Evolutionary conservation across 2,888 invertebrate species (phyloP).

Genomic region (Parthenolecanium corni): DNA sequence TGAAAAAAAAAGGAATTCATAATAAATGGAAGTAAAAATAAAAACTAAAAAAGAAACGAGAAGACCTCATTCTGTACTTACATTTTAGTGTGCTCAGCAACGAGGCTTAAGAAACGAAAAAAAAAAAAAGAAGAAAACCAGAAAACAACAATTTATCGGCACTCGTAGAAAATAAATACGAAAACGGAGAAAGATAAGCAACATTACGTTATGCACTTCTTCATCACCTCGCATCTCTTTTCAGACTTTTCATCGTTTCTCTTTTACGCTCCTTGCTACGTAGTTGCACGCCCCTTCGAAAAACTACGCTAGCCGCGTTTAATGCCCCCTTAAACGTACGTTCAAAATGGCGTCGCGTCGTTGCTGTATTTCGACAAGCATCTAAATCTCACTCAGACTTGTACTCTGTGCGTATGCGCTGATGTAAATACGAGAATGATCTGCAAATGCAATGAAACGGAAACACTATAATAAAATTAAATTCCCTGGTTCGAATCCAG

Average conservation of each 20-base stretch:
- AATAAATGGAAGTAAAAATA: slow-evolving; percentile 26
- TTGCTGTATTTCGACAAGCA: too few relatives aligned
- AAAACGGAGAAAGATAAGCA: slow-evolving; percentile 30
- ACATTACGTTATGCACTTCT: slow-evolving; percentile 37
- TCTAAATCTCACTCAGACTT: too few relatives aligned
- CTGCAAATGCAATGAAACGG: too few relatives aligned
- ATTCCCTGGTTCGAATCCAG: too few relatives aligned
- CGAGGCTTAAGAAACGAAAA: slow-evolving; percentile 30
- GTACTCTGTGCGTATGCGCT: too few relatives aligned
- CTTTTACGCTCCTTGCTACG: slow-evolving; percentile 34
- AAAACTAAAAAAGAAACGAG: background rate
- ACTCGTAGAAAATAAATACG: slow-evolving; percentile 30
- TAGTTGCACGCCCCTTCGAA: slow-evolving; percentile 31
- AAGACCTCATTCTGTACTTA: slow-evolving; percentile 28
- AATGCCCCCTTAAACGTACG: slow-evolving; percentile 3
- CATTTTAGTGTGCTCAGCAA: slow-evolving; percentile 28
- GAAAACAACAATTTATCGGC: slow-evolving; percentile 25
- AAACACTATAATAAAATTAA: too few relatives aligned
- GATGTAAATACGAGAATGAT: too few relatives aligned
- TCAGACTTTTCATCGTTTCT: slow-evolving; percentile 35
- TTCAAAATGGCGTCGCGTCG: background rate
- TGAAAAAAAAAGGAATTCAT: slow-evolving; percentile 24
- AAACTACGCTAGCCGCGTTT: slow-evolving; percentile 8
- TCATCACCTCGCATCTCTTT: slow-evolving; percentile 42
- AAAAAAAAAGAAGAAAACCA: slow-evolving; percentile 30